Evolutionary conservation across 2,797 vertebrate genomes (phyloP), one percentile per base, ranked within the genome.

Genomic region (Sparidentex hasta): DNA sequence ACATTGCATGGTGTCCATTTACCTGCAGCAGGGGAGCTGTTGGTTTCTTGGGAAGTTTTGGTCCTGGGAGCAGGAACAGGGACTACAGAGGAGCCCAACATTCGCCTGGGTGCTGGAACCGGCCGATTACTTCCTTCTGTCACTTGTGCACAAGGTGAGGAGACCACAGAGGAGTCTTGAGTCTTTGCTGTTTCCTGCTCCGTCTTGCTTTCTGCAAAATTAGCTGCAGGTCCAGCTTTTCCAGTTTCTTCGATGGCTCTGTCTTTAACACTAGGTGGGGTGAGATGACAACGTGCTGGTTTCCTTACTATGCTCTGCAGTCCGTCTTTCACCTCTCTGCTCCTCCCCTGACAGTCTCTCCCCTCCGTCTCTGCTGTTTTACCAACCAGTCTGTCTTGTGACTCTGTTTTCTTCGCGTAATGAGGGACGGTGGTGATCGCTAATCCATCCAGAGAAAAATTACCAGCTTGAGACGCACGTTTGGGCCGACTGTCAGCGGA

Each of bases 41-140:
- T 70, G 27, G 27, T 43, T 7, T 43, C 63, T 57, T 66, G 74
- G 13, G 62, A 9, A 0, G 62, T 33, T 83, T 54, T 88, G 67
- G 27, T 74, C 67, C 87, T 89, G 43, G 87, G 65, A 8, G 81
- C 70, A 74, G 90, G 83, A 85, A 79, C 80, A 27, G 88, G 87
- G 4, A 8, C 69, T 1, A 0, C 29, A 44, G 85, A 47, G 0
- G 78, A 54, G 66, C 65, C 44, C 8, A 44, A 11, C 56, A 23
- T 84, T 4, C 21, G n/a, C 6, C 86, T 87, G 2, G 85, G 85
- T 18, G 86, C 64, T 61, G 90, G 80, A 66, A 81, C 76, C 0
- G 86, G 87, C 23, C 11, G 56, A 29, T 25, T 18, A 2, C 21
- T 59, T 81, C 74, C 67, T 47, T 54, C 79, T 46, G 78, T 52